Evolutionary conservation across 2,113 vertebrate genomes (phyloP).

Genomic region (Hirundichthys speculiger): DNA sequence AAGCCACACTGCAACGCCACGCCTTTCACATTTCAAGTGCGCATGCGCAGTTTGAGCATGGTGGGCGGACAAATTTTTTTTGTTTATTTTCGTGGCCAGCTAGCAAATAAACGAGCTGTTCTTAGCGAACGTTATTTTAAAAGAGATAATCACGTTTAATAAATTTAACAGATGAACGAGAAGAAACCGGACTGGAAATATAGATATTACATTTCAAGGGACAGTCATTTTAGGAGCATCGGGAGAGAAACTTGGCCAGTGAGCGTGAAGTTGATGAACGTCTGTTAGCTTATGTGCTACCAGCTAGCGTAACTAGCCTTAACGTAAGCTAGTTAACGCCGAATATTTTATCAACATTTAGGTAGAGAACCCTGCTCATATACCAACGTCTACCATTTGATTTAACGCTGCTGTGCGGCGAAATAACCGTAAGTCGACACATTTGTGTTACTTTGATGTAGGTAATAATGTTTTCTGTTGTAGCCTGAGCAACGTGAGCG

Average conservation of each 20-base stretch:
- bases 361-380: background rate
- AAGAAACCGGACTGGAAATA: background rate
- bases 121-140: background rate
- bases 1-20: conserved; percentile 34
- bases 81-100: conserved; percentile 71
- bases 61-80: conserved; percentile 60
- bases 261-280: conserved; percentile 30
- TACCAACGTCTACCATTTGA: too few species aligned
- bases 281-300: conserved; percentile 44
- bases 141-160: background rate
- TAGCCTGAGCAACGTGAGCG: too few species aligned
- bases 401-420: too few species aligned
- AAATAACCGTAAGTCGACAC: too few species aligned
- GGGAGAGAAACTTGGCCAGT: background rate
- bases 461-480: too few species aligned
- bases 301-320: conserved; percentile 21
- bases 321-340: too few species aligned
- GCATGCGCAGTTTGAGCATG: conserved; percentile 28
- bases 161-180: background rate
- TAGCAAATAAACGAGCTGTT: conserved; percentile 8
- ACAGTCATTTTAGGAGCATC: background rate
- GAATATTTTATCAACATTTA: background rate
- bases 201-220: background rate
- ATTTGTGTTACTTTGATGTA: too few species aligned
- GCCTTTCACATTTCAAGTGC: conserved; percentile 33